phyloP scores from a whole-genome alignment of 2,797 vertebrate genomes.

The Crax fasciolata region DNA sequence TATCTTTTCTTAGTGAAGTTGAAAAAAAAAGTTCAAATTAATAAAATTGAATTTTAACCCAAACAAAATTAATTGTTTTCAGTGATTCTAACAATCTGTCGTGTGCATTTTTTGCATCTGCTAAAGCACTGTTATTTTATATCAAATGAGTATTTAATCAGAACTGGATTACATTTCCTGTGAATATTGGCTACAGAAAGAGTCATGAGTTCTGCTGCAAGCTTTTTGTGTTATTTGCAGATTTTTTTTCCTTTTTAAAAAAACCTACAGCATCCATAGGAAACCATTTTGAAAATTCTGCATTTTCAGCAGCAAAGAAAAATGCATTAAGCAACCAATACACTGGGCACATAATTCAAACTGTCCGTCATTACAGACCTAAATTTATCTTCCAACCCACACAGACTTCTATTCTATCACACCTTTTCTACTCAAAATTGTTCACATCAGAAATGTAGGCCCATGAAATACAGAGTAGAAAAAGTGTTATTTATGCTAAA shows the following conservation, averaged over 20 bases:
- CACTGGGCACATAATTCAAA: constrained; percentile 37
- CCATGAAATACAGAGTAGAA: constrained; percentile 41
- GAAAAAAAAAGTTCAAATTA: background rate
- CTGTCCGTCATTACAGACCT: constrained; percentile 59
- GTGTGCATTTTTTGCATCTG: background rate
- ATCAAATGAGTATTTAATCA: constrained; percentile 18
- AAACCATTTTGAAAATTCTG: constrained; percentile 53
- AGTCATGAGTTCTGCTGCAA: background rate
- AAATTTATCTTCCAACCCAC: constrained; percentile 73
- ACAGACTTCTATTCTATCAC: constrained; percentile 41
- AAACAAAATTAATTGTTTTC: background rate
- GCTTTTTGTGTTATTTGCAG: background rate
- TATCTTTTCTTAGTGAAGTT: background rate
- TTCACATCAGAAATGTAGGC: constrained; percentile 54
- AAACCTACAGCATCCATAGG: background rate
- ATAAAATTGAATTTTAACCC: background rate
- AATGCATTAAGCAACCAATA: constrained; percentile 37
- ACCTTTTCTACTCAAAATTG: constrained; percentile 57
- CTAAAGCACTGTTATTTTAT: background rate
- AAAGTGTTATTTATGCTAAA: constrained; percentile 63
- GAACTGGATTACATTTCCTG: background rate
- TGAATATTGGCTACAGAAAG: background rate
- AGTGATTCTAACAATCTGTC: background rate
- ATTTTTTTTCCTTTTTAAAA: background rate
- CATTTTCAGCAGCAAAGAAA: constrained; percentile 38